These are phyloP conservation scores for Ptychobarbus kaznakovi DNA, from an alignment of 2,797 vertebrate genomes.

Conservation along the genomic window DNA sequence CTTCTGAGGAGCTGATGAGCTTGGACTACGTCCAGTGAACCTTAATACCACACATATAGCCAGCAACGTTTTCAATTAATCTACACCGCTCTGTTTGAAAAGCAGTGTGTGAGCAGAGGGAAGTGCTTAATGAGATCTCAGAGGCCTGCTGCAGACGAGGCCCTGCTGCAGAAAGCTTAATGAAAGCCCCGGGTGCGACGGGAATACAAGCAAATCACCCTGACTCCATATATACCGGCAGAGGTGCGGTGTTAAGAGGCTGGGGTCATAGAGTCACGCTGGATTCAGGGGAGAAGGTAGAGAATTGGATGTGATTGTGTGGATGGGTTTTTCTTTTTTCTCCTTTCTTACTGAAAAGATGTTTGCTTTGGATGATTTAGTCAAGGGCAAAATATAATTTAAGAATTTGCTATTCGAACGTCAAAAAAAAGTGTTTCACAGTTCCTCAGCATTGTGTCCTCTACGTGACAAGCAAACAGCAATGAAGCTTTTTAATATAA, in stretches of 20 bases:
- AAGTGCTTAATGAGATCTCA: constrained; percentile 59
- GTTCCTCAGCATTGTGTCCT: neutral
- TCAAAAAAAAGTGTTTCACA: neutral
- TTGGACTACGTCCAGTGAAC: constrained; percentile 53
- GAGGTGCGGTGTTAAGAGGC: neutral
- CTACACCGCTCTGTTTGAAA: constrained; percentile 54
- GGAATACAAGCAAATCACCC: constrained; percentile 54
- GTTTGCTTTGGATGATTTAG: neutral
- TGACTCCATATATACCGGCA: constrained; percentile 2
- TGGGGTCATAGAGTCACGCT: constrained; percentile 20
- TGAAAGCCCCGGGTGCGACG: constrained; percentile 39
- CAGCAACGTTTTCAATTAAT: constrained; percentile 52
- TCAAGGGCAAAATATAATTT: constrained; percentile 2
- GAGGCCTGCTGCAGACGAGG: constrained; percentile 41
- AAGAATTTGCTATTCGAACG: neutral
- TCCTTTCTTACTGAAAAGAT: neutral
- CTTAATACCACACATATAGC: constrained; percentile 44
- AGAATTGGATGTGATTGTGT: neutral
- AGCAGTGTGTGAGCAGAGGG: constrained; percentile 39
- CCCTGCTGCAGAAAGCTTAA: constrained; percentile 52
- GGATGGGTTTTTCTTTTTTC: neutral
- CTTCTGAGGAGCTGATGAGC: constrained; percentile 35
- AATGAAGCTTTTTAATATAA: constrained; percentile 14
- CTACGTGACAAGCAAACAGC: constrained; percentile 11
- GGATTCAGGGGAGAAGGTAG: constrained; percentile 30